Base-by-base conservation (phyloP, 2,113 vertebrate genomes). In the Antechinus flavipes region DNA sequence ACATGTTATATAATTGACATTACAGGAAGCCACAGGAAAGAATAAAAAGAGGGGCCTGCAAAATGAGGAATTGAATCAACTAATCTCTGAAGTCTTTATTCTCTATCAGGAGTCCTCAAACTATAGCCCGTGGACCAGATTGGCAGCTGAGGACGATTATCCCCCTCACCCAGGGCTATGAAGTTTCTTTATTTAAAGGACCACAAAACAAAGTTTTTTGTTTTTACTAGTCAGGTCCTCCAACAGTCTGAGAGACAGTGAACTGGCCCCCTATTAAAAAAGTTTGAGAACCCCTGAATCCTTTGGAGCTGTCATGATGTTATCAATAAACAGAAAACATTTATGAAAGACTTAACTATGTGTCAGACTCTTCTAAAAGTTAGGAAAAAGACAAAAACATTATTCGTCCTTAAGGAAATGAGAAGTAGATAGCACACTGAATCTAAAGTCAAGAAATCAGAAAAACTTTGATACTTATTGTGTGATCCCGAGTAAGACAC, bases 331-430 rank as follows among this genome's bases (percentile, higher is more conserved):
- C 68, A 92, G 76, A 19, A 94, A 93, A n/a, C 27, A 55, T 24
- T 0, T 4, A 68, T 1, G 24, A 12, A 52, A 0, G 0, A 90
- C 8, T n/a, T 94, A 8, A 8, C 11, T 30, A 0, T 55, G 23
- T 54, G 4, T 3, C 76, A 30, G 11, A 10, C 30, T 25, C 6
- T 19, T 3, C n/a, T 42, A 84, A n/a, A 42, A 42, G 16, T 42
- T 23, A 2, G n/a, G 35, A 23, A 42, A 42, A 42, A 42, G 6
- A 26, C 35, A 22, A 84, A 84, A 42, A 22, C 68, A 8, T 76
- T 84, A 16, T 84, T n/a, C 42, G n/a, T 42, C 19, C 16, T 84
- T 84, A 0, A 84, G n/a, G 16, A 84, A 42, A 84, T 84, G n/a
- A 42, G 16, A 30, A 35, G 12, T 22, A 14, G 68, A 84, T 42